Evolutionary conservation across 2,888 invertebrate species (phyloP).

Genomic region (Nysson spinosus): DNA sequence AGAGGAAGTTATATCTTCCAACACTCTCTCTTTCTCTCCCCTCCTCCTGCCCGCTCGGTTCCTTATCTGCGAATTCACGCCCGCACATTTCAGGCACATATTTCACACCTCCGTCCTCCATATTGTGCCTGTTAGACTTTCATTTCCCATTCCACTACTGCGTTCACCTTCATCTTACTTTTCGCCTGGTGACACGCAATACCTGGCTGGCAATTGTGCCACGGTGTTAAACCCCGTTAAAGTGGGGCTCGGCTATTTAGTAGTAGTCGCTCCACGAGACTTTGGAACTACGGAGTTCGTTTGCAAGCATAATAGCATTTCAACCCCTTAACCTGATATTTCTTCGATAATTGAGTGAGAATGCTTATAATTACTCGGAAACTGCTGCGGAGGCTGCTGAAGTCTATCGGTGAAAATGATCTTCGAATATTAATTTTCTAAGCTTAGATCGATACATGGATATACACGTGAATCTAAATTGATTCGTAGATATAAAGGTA

Average conservation of each 20-base stretch:
- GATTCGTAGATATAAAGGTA: too few species aligned
- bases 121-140: constrained; percentile 18
- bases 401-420: too few species aligned
- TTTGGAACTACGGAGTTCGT: neutral
- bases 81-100: constrained; percentile 17
- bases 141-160: constrained; percentile 5
- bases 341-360: too few species aligned
- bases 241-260: constrained; percentile 3
- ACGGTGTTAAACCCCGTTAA: constrained; percentile 11
- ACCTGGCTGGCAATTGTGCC: constrained; percentile 7
- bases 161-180: constrained; percentile 14
- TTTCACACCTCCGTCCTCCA: constrained; percentile 21
- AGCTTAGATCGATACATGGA: too few species aligned
- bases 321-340: too few species aligned
- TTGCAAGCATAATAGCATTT: too few species aligned
- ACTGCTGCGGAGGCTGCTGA: too few species aligned
- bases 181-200: constrained; percentile 8
- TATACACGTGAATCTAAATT: too few species aligned
- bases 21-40: too few species aligned
- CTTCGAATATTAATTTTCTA: too few species aligned
- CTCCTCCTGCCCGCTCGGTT: neutral
- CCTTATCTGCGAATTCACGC: constrained; percentile 8
- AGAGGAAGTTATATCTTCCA: too few species aligned
- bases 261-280: neutral
- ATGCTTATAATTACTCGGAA: too few species aligned